phyloP scores from a whole-genome alignment of 1,140 invertebrate genomes.

The Asobara japonica region DNA sequence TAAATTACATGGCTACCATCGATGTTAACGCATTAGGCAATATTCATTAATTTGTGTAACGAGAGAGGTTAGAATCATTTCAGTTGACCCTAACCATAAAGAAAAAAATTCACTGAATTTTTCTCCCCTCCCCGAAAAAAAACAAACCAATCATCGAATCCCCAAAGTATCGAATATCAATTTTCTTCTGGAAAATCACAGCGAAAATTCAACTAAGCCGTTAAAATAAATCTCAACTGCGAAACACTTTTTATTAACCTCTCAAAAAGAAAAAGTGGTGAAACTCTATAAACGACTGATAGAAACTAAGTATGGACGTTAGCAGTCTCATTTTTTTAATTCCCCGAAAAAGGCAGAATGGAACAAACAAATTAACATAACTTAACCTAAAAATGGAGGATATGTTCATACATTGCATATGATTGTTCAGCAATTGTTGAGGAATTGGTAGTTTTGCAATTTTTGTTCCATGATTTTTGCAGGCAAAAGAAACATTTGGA shows the following conservation, averaged over 20 bases:
- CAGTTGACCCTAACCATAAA: too few species aligned
- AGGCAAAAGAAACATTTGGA: too few species aligned
- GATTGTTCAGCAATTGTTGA: too few species aligned
- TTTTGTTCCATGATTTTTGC: too few species aligned
- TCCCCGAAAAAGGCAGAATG: not conserved
- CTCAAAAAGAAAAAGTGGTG: conserved; percentile 43
- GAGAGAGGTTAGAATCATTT: not conserved
- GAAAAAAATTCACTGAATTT: not conserved
- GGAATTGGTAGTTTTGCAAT: too few species aligned
- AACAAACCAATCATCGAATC: too few species aligned
- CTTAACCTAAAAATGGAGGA: not conserved
- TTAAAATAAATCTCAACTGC: conserved; percentile 28
- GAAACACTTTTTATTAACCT: not conserved
- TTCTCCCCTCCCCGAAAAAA: too few species aligned
- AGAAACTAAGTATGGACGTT: conserved; percentile 62
- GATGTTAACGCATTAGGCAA: conserved; percentile 48
- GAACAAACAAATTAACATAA: not conserved
- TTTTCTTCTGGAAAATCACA: conserved; percentile 27
- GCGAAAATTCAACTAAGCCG: conserved; percentile 17
- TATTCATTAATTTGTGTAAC: conserved; percentile 39
- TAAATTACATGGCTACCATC: conserved; percentile 40
- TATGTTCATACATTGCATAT: not conserved
- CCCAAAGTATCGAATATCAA: too few species aligned
- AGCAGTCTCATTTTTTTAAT: conserved; percentile 41
- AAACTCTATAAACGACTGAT: conserved; percentile 63